Evolutionary conservation across 2,888 invertebrate species (phyloP).

Genomic region (Plusia festucae): DNA sequence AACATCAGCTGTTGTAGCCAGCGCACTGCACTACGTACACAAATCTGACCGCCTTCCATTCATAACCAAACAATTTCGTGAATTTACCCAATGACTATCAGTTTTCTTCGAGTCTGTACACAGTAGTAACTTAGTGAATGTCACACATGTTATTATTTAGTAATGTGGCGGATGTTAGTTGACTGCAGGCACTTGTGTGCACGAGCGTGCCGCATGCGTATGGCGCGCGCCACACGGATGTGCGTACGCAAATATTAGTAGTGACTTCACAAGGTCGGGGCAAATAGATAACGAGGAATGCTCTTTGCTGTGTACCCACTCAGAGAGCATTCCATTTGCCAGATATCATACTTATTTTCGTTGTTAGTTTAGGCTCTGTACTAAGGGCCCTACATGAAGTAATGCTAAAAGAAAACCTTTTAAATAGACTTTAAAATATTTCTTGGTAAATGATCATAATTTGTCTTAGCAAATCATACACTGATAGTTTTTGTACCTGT

Average conservation of each 20-base stretch:
- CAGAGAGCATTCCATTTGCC: conserved; percentile 57
- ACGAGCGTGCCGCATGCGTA: conserved; percentile 57
- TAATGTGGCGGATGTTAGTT: conserved; percentile 61
- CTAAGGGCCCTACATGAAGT: conserved; percentile 20
- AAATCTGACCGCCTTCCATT: background rate
- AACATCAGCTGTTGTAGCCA: background rate
- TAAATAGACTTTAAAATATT: background rate
- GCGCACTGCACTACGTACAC: background rate
- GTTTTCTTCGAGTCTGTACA: conserved; percentile 9
- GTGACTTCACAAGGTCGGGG: conserved; percentile 72
- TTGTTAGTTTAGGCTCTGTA: conserved; percentile 50
- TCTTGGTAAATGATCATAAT: no score
- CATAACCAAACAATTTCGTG: conserved; percentile 27
- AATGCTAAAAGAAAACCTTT: background rate
- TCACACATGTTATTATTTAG: conserved; percentile 31
- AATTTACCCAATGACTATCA: conserved; percentile 23
- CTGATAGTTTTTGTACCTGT: no score
- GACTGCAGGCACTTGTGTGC: conserved; percentile 67
- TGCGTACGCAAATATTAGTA: conserved; percentile 79
- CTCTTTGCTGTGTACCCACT: conserved; percentile 54
- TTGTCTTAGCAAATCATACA: no score
- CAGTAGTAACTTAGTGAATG: conserved; percentile 2
- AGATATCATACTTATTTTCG: conserved; percentile 57
- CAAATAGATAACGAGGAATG: conserved; percentile 62
- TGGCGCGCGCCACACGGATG: conserved; percentile 68